Percentiles rank a stretch among this genome's conserved stretches.
Evolutionary conservation across 2,113 vertebrate species (phyloP).

Genomic region (Progne subis): DNA sequence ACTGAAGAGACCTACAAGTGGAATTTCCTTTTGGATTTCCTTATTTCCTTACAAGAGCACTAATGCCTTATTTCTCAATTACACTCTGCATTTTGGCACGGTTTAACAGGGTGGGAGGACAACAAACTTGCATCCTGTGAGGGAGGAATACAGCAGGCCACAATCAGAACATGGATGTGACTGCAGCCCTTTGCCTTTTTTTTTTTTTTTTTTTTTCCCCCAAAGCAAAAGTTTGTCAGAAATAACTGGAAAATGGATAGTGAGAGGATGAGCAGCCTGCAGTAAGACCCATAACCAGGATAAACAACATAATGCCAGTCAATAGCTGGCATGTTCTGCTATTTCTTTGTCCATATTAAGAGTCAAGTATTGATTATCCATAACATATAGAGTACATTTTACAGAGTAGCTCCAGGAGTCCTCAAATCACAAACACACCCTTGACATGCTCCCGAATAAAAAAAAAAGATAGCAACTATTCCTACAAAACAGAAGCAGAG

Average conservation of each 20-base stretch:
- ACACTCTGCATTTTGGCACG: background rate
- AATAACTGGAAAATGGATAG: background rate
- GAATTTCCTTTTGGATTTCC: constrained; percentile 37
- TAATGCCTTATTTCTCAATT: background rate
- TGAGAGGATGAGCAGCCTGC: background rate
- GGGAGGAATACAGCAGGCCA: background rate
- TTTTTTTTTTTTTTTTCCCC: background rate
- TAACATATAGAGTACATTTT: background rate
- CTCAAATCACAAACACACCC: background rate
- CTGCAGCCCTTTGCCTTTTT: background rate
- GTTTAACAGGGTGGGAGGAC: background rate
- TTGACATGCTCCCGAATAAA: background rate
- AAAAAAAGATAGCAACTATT: background rate
- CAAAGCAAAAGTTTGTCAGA: background rate
- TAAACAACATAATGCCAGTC: background rate
- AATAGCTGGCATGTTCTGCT: background rate
- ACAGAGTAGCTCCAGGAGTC: background rate
- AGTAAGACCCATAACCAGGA: background rate
- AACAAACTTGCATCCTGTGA: background rate
- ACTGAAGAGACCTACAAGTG: background rate
- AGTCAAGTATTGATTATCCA: background rate
- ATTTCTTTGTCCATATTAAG: background rate
- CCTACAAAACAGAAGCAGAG: background rate
- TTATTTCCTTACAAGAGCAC: background rate
- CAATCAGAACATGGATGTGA: background rate